phyloP scores from a whole-genome alignment of 2,888 invertebrate species.

The Hirtodrosophila duncani region DNA sequence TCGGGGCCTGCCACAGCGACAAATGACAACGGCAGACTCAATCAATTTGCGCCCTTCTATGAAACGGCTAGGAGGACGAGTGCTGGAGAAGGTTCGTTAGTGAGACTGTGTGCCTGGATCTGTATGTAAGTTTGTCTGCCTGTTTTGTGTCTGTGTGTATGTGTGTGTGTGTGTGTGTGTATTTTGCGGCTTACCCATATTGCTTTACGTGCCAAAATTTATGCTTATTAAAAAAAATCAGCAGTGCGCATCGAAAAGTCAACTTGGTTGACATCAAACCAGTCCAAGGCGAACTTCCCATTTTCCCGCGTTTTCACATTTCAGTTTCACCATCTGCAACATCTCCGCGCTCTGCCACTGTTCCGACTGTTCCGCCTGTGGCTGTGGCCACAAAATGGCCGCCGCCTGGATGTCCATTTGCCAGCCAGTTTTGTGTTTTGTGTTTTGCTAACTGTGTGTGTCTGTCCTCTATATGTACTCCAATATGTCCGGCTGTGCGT shows the following conservation, averaged over 20 bases:
- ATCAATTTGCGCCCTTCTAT: constrained; percentile 53
- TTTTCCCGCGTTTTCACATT: neutral
- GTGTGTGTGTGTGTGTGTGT: constrained; percentile 7
- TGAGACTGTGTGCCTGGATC: neutral
- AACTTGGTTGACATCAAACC: constrained; percentile 46
- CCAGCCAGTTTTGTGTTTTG: constrained; percentile 29
- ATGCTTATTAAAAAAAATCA: constrained; percentile 64
- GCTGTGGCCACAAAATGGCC: constrained; percentile 42
- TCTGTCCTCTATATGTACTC: constrained; percentile 6
- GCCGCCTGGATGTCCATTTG: constrained; percentile 40
- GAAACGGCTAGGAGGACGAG: neutral
- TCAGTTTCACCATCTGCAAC: too few relatives aligned
- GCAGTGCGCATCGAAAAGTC: constrained; percentile 61
- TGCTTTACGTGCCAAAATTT: constrained; percentile 48
- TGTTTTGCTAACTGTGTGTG: constrained; percentile 17
- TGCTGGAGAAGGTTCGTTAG: too few relatives aligned
- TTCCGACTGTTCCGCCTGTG: constrained; percentile 24
- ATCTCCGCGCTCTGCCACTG: too few relatives aligned
- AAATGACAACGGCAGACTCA: constrained; percentile 65
- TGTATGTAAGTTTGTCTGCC: constrained; percentile 18
- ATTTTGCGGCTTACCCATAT: constrained; percentile 39
- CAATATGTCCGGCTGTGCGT: neutral
- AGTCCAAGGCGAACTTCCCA: constrained; percentile 22
- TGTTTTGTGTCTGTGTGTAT: neutral
- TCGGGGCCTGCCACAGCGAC: constrained; percentile 51